Evolutionary conservation across 2,797 vertebrate genomes (phyloP).

Genomic region (Hylomyscus alleni): DNA sequence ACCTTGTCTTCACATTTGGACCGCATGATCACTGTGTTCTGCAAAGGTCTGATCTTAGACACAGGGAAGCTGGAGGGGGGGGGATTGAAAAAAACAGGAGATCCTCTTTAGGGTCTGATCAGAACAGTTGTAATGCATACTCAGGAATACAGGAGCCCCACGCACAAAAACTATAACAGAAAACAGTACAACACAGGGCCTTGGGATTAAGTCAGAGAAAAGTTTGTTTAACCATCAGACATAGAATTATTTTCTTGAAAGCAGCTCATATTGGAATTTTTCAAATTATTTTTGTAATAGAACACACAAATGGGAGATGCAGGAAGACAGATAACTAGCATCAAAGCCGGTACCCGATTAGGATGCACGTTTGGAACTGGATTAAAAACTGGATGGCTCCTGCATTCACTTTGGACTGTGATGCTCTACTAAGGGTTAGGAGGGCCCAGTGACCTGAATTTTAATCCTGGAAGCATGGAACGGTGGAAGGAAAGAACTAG

Average conservation of each 20-base stretch:
- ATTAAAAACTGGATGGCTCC: background rate
- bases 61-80: background rate
- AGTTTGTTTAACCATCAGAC: background rate
- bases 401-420: background rate
- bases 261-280: background rate
- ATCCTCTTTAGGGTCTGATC: background rate
- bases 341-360: background rate
- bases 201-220: background rate
- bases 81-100: background rate
- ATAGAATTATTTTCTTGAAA: background rate
- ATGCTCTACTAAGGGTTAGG: background rate
- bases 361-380: background rate
- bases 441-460: too few relatives aligned
- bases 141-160: background rate
- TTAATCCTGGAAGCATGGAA: background rate
- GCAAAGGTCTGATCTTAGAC: background rate
- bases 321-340: background rate
- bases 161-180: background rate
- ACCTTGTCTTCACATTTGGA: slow-evolving; percentile 42
- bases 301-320: background rate
- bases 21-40: background rate
- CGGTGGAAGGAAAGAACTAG: background rate
- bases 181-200: background rate
- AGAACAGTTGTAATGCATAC: background rate
- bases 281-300: background rate